Base-by-base conservation (phyloP, 92 coral and sea anemone species). In the Palythoa grandis region DNA sequence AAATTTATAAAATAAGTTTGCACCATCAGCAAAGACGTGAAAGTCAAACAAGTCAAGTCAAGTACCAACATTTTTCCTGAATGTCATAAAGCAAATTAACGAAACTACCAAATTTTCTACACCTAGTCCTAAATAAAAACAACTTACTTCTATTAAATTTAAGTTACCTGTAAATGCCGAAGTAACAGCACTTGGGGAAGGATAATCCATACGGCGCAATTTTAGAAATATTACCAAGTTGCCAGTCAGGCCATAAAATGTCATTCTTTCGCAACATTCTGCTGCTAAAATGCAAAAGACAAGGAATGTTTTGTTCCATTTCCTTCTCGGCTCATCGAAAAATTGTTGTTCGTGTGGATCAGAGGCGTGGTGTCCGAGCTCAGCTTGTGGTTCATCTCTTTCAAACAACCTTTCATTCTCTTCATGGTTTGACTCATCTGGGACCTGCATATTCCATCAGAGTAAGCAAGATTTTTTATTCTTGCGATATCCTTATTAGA, bases 251-350 rank as follows among this genome's bases (percentile, higher is more conserved):
- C 98, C 98, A 88, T 94, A 94, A 76, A 88, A 96, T 14, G 96
- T 86, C 88, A 96, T 52, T 35, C 96, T 88, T 83, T 96, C 98
- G 83, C 98, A 96, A 7, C 93, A 79, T 90, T 94, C 98, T 1
- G 95, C 94, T 8, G 88, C 54, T 76, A 96, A 83, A 78, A 96
- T 92, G 37, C 95, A 94, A 5, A 90, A 9, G 7, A 88, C 74
- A 29, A 86, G 86, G 24, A 84, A 69, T 50, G 79, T 58, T 68
- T 56, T 88, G n/a, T 66, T 74, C 68, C 89, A 74, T 29, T 80
- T 80, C 85, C 61, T 80, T 19, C 23, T 52, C 11, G 7, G 40
- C 23, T 78, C 52, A 5, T 16, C 22, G 50, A 43, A 43, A 43
- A 43, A 8, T 43, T 43, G 50, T 8, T 52, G 63, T 74, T 14